phyloP scores from a whole-genome alignment of 1,140 invertebrate genomes.

The Drosophila auraria region DNA sequence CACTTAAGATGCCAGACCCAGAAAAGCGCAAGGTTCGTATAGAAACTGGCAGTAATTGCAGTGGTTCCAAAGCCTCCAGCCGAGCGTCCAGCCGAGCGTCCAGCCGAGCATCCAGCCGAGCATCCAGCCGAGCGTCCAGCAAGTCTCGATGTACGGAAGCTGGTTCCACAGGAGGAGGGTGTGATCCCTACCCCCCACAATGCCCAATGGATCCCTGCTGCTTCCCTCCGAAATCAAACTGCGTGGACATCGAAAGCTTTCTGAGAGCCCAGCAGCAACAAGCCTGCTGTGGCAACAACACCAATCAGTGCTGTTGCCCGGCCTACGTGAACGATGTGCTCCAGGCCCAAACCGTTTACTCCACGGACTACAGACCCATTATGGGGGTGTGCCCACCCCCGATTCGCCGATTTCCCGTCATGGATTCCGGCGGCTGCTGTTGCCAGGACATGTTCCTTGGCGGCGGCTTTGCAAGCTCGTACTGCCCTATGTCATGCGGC shows the following conservation, averaged over 20 bases:
- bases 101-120: neutral
- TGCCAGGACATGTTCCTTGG: constrained; percentile 8
- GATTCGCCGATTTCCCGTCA: constrained; percentile 23
- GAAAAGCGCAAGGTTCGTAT: neutral
- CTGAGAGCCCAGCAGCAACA: neutral
- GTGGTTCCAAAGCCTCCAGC: no score
- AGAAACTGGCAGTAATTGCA: neutral
- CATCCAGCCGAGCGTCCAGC: neutral
- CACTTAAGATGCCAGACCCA: neutral
- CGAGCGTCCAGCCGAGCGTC: neutral
- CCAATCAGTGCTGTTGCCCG: neutral
- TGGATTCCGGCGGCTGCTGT: neutral
- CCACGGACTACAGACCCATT: constrained; percentile 39
- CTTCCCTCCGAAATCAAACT: constrained; percentile 5
- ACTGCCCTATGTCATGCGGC: neutral
- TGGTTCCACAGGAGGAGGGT: neutral
- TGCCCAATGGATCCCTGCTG: neutral
- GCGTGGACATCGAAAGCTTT: constrained; percentile 21
- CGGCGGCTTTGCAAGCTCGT: neutral
- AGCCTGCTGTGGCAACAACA: neutral
- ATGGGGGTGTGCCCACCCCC: constrained; percentile 1
- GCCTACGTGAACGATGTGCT: constrained; percentile 21
- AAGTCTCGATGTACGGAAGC: neutral
- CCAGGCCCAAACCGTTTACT: constrained; percentile 41
- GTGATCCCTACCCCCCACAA: neutral